A percentile compares a stretch with the other conserved stretches of the same genome.
Evolutionary conservation across 1,140 invertebrate species (phyloP).

Genomic region (Hyposmocoma kahamanoa): DNA sequence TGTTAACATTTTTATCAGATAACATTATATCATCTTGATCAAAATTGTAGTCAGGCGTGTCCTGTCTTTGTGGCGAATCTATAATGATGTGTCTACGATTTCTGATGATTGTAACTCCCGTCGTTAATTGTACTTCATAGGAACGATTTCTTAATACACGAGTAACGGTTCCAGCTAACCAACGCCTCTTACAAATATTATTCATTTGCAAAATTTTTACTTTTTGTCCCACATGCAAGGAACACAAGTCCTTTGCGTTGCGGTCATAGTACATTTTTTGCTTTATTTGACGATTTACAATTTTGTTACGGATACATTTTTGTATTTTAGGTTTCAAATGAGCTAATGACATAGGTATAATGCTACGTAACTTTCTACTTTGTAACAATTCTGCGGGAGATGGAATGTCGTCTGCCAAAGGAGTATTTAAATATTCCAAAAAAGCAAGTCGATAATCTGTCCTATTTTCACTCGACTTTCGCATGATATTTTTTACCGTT

Average conservation of each 20-base stretch:
- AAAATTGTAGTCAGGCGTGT: neutral
- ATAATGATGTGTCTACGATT: slow-evolving; percentile 8
- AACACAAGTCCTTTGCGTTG: neutral
- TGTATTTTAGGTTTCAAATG: slow-evolving; percentile 5
- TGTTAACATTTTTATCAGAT: too few relatives aligned
- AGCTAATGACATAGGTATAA: neutral
- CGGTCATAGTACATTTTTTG: slow-evolving; percentile 5
- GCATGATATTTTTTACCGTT: slow-evolving; percentile 29
- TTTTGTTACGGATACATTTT: neutral
- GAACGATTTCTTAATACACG: neutral
- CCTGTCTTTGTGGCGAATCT: neutral
- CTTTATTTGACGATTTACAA: neutral
- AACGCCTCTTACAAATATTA: neutral
- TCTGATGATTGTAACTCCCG: slow-evolving; percentile 1
- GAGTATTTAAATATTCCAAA: slow-evolving; percentile 26
- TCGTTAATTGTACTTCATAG: neutral
- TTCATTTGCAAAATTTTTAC: slow-evolving; percentile 7
- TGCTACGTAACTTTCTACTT: slow-evolving; percentile 5
- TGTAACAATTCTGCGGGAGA: slow-evolving; percentile 11
- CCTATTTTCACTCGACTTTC: slow-evolving; percentile 19
- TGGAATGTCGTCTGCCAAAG: slow-evolving; percentile 10
- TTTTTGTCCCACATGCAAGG: slow-evolving; percentile 3
- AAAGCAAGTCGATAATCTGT: slow-evolving; percentile 23
- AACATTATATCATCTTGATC: slow-evolving; percentile 7
- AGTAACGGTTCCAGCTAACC: neutral